These are phyloP conservation scores for Microctenopoma steveboyesi DNA, from an alignment of 2,797 vertebrate genomes.

Conservation along the genomic window DNA sequence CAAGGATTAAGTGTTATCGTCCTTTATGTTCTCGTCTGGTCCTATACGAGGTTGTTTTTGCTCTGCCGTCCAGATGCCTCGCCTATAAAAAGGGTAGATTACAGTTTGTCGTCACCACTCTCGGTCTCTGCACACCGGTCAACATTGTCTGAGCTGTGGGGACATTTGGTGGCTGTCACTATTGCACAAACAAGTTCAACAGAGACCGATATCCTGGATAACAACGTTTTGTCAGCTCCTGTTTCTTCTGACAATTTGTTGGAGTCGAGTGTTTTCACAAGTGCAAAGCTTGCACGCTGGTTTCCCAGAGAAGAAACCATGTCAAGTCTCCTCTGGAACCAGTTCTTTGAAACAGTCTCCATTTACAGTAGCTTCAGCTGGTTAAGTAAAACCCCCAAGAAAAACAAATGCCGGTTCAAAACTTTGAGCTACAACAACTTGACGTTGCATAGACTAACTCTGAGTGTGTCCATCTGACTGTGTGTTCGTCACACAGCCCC, in stretches of 20 bases:
- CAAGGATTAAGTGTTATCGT: no score
- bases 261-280: not conserved
- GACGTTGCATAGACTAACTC: constrained; percentile 4
- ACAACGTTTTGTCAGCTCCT: constrained; percentile 8
- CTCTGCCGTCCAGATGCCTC: not conserved
- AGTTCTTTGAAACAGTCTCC: not conserved
- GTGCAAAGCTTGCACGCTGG: not conserved
- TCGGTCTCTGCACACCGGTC: not conserved
- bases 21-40: no score
- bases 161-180: constrained; percentile 1
- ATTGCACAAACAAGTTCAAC: not conserved
- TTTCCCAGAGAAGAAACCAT: not conserved
- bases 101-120: not conserved
- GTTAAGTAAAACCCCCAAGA: not conserved
- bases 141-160: constrained; percentile 8
- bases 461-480: constrained; percentile 17
- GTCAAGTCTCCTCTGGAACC: not conserved
- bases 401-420: not conserved
- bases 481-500: constrained; percentile 13
- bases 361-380: not conserved
- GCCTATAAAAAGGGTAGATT: not conserved
- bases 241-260: not conserved
- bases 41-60: no score
- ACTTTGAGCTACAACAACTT: not conserved
- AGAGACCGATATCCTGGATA: not conserved